These are phyloP conservation scores for Acromyrmex echinatior DNA, from an alignment of 1,140 invertebrate genomes.

Conservation along the genomic window DNA sequence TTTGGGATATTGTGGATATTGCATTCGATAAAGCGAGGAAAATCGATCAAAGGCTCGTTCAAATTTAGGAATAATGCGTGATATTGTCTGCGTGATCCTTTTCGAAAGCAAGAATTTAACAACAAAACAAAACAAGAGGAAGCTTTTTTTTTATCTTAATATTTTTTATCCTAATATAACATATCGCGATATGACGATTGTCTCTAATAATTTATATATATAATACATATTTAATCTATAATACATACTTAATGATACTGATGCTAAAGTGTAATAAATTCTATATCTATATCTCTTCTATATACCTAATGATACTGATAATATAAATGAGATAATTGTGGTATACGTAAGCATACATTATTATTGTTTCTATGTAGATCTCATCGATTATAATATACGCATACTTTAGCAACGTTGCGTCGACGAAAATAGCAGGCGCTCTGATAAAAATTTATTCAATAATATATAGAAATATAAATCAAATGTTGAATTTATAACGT, in stretches of 20 bases:
- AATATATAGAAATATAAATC: constrained; percentile 6
- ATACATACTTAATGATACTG: background rate
- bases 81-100: background rate
- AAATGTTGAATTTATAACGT: constrained; percentile 40
- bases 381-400: background rate
- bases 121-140: background rate
- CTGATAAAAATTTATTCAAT: background rate
- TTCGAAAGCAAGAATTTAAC: background rate
- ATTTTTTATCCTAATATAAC: background rate
- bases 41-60: background rate
- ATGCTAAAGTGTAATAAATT: too few species aligned
- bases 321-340: background rate
- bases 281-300: too few species aligned
- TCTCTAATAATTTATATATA: too few species aligned
- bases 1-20: constrained; percentile 49
- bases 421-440: constrained; percentile 13
- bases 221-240: too few species aligned
- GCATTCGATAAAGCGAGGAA: constrained; percentile 18
- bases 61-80: background rate
- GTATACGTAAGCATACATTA: background rate
- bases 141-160: background rate
- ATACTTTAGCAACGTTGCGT: background rate
- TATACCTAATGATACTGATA: background rate
- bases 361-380: background rate
- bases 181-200: background rate